Percentiles rank a stretch among this genome's conserved stretches.
phyloP scores from a whole-genome alignment of 2,888 invertebrate genomes.

The Ditula angustiorana region DNA sequence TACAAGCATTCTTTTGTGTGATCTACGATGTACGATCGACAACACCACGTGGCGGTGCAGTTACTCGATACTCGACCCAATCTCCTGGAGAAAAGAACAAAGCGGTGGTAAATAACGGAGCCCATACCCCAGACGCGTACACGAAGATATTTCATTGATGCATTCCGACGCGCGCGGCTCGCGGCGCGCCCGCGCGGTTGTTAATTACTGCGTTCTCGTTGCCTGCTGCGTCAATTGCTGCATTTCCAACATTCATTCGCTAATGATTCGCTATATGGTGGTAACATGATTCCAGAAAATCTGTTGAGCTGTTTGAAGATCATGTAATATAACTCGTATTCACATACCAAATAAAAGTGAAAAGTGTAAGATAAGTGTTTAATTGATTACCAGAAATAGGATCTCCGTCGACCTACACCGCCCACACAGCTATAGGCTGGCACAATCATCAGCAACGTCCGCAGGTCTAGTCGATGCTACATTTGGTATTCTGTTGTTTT shows the following conservation, averaged over 20 bases:
- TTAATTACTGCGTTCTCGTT: background rate
- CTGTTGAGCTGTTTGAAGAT: too few species aligned
- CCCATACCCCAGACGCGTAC: background rate
- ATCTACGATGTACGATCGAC: conserved; percentile 1
- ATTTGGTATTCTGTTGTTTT: too few species aligned
- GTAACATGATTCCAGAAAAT: too few species aligned
- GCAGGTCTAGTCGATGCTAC: too few species aligned
- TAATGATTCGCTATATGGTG: too few species aligned
- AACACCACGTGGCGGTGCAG: background rate
- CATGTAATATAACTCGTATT: too few species aligned
- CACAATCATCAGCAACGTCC: too few species aligned
- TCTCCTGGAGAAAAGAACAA: background rate
- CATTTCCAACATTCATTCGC: too few species aligned
- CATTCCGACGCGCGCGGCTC: conserved; percentile 1
- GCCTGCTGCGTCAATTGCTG: background rate
- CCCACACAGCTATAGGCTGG: too few species aligned
- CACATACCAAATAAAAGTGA: too few species aligned
- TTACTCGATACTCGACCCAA: background rate
- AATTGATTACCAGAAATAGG: too few species aligned
- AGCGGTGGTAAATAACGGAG: background rate
- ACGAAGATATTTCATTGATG: background rate
- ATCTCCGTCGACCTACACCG: background rate
- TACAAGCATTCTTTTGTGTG: conserved; percentile 22
- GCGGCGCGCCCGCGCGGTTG: background rate
- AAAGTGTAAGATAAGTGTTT: too few species aligned